Percentiles rank a stretch among this genome's conserved stretches.
These are phyloP conservation scores for Alligator sinensis DNA, from an alignment of 2,113 vertebrate species.

Conservation along the genomic window DNA sequence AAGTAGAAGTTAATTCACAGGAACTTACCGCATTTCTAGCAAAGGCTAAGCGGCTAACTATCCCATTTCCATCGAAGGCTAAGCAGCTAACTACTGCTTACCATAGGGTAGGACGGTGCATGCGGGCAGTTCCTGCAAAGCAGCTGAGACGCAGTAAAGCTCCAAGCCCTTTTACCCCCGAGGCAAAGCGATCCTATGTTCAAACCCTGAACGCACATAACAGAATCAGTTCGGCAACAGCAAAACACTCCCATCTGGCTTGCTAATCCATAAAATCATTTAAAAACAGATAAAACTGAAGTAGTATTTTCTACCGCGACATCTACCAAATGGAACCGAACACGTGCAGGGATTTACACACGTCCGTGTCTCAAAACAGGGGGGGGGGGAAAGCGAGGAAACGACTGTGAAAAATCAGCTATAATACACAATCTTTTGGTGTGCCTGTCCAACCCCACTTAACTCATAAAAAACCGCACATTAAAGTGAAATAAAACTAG, in stretches of 20 bases:
- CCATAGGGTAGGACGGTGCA: too few relatives aligned
- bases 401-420: fast-evolving
- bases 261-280: background rate
- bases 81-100: too few relatives aligned
- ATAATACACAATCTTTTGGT: fast-evolving
- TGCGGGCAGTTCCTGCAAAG: too few relatives aligned
- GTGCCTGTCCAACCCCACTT: background rate
- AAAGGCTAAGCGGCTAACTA: too few relatives aligned
- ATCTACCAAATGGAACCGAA: background rate
- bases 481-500: background rate
- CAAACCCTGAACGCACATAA: fast-evolving
- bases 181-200: too few relatives aligned
- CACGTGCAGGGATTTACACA: background rate
- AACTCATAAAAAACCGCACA: background rate
- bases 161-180: too few relatives aligned
- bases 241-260: background rate
- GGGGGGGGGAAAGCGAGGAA: background rate
- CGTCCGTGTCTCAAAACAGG: fast-evolving
- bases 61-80: too few relatives aligned
- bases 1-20: too few relatives aligned
- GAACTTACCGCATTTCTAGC: too few relatives aligned
- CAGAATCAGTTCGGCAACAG: background rate
- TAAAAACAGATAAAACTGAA: background rate
- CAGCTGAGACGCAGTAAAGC: too few relatives aligned
- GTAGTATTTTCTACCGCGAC: background rate